These are phyloP conservation scores for Cylas formicarius DNA, from an alignment of 1,140 invertebrate species.

Conservation along the genomic window DNA sequence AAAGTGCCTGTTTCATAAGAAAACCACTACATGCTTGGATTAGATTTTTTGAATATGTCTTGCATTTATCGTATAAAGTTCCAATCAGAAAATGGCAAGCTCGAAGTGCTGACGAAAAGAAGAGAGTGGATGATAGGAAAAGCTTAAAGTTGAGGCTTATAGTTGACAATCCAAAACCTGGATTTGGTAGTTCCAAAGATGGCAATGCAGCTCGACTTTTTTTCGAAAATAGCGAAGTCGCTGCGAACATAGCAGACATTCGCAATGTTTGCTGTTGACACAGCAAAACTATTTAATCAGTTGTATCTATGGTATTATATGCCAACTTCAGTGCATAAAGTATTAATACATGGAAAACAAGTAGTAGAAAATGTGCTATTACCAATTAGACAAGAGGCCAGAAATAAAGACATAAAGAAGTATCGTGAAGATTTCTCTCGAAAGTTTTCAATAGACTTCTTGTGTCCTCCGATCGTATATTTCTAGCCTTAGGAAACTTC, in stretches of 20 bases:
- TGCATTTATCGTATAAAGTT: constrained; percentile 19
- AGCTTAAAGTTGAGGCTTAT: constrained; percentile 28
- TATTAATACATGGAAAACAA: constrained; percentile 30
- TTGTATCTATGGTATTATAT: constrained; percentile 28
- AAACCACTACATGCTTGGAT: constrained; percentile 17
- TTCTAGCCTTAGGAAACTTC: too few species aligned
- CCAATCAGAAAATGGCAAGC: constrained; percentile 15
- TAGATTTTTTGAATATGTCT: constrained; percentile 13
- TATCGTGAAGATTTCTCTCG: constrained; percentile 27
- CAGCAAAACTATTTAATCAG: too few species aligned
- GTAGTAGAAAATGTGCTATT: constrained; percentile 27
- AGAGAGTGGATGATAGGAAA: constrained; percentile 4
- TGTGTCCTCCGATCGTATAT: too few species aligned
- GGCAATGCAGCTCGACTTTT: constrained; percentile 36
- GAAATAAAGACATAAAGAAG: constrained; percentile 34
- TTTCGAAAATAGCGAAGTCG: too few species aligned
- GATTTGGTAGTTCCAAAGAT: constrained; percentile 39
- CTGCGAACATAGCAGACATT: too few species aligned
- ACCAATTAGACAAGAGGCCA: constrained; percentile 36
- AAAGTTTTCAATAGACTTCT: too few species aligned
- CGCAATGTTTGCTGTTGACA: not conserved
- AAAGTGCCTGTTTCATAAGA: constrained; percentile 1
- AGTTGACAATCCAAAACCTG: constrained; percentile 26
- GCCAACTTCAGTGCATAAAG: constrained; percentile 29
- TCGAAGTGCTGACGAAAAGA: not conserved